phyloP scores from a whole-genome alignment of 1,140 invertebrate species.

The Oryctes rhinoceros region DNA sequence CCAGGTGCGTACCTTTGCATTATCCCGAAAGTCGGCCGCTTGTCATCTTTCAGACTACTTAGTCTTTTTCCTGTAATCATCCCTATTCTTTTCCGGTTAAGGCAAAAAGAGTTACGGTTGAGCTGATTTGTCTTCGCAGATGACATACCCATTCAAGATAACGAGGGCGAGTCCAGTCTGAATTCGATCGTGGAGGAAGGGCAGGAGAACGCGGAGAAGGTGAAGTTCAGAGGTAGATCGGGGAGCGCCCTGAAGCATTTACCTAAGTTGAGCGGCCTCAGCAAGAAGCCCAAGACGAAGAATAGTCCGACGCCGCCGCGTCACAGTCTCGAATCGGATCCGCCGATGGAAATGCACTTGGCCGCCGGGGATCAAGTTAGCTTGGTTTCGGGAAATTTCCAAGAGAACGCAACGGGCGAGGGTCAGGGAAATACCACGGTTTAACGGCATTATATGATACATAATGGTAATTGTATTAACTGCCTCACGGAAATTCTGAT shows the following conservation, averaged over 20 bases:
- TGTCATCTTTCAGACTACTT: background rate
- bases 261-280: slow-evolving; percentile 58
- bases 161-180: slow-evolving; percentile 52
- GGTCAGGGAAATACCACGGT: background rate
- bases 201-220: slow-evolving; percentile 56
- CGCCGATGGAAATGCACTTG: slow-evolving; percentile 43
- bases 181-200: slow-evolving; percentile 59
- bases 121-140: slow-evolving; percentile 49
- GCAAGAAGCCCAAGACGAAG: slow-evolving; percentile 58
- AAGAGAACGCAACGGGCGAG: slow-evolving; percentile 23
- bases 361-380: slow-evolving; percentile 48
- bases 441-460: background rate
- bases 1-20: slow-evolving; percentile 82
- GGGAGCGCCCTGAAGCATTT: slow-evolving; percentile 58
- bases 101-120: slow-evolving; percentile 32
- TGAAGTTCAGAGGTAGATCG: slow-evolving; percentile 50
- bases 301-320: slow-evolving; percentile 49
- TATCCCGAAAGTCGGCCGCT: background rate
- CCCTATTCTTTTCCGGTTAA: slow-evolving; percentile 28
- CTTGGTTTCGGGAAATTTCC: slow-evolving; percentile 45
- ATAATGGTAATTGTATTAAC: slow-evolving; percentile 1
- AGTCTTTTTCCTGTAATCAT: background rate
- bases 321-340: slow-evolving; percentile 47
- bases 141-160: slow-evolving; percentile 60
- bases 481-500: slow-evolving; percentile 31